Base-by-base conservation (phyloP, 1,140 invertebrate species). In the Saccostrea cuccullata region DNA sequence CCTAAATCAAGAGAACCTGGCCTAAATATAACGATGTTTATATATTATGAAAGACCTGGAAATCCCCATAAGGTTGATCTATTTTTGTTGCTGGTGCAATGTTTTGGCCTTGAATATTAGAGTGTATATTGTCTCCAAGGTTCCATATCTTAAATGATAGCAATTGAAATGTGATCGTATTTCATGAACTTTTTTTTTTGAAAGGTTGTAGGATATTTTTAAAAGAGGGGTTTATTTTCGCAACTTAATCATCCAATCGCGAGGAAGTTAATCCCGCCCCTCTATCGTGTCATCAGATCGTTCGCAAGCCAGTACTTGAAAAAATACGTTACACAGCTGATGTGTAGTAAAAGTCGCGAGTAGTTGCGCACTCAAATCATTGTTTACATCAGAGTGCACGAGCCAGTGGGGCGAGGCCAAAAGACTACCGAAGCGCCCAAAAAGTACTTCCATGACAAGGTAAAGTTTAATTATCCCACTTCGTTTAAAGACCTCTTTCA, bases 51-150 rank as follows among this genome's bases (percentile, higher is more conserved):
- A 77, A 77, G 70, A 77, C 26, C 13, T 77, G 70, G 70, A 77
- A 77, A 77, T 77, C 70, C 70, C 70, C 70, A 30, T 77, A 8
- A 77, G 70, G 70, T 9, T 26, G 26, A 77, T 30, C 70, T 77
- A 77, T 77, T 77, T 77, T 77, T 4, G 70, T 77, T 77, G 70
- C 70, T 77, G 70, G 70, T 77, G 70, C 70, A 77, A 77, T 77
- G 26, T 77, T 77, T 77, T 77, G 70, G 70, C 70, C 70, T 77
- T 77, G 70, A 77, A 77, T 77, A 47, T 77, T 30, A 26, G 26
- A 77, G 70, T 77, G 70, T 77, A 77, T 77, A 77, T 77, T 77
- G 70, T 77, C 70, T 77, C 70, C 70, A 77, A 77, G 70, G 70
- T 77, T 77, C 70, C 70, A 77, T 77, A 26, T 77, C 30, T 26